A percentile compares a stretch with the other conserved stretches of the same genome.
phyloP scores from a whole-genome alignment of 2,888 invertebrate species.

The Chironomus riparius region DNA sequence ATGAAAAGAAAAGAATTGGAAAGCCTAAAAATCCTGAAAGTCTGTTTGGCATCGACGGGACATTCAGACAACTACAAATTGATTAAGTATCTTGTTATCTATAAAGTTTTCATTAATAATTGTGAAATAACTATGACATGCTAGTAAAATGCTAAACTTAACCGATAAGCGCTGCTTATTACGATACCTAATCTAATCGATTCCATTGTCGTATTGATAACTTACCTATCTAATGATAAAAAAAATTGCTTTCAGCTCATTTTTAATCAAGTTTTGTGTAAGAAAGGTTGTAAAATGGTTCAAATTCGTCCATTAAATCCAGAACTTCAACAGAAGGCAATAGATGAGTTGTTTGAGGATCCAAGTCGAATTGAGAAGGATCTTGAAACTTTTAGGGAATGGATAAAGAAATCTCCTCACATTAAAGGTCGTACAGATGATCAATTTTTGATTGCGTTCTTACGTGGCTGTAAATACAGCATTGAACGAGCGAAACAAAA shows the following conservation, averaged over 20 bases:
- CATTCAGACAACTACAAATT: slow-evolving; percentile 38
- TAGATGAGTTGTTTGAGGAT: slow-evolving; percentile 41
- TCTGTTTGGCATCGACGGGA: slow-evolving; percentile 39
- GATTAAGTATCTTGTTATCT: slow-evolving; percentile 30
- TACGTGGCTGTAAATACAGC: slow-evolving; percentile 45
- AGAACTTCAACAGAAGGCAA: slow-evolving; percentile 33
- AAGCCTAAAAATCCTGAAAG: slow-evolving; percentile 34
- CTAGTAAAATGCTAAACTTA: background rate
- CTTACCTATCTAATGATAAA: background rate
- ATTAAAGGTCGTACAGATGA: slow-evolving; percentile 40
- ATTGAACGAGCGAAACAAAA: slow-evolving; percentile 43
- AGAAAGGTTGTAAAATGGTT: slow-evolving; percentile 6
- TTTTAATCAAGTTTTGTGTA: slow-evolving; percentile 28
- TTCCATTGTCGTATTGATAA: background rate
- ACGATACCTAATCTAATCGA: slow-evolving; percentile 9
- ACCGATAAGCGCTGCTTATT: background rate
- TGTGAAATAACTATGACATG: background rate
- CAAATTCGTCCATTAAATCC: slow-evolving; percentile 3
- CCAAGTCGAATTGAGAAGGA: slow-evolving; percentile 37
- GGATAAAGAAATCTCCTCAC: slow-evolving; percentile 43
- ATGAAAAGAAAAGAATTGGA: slow-evolving; percentile 29
- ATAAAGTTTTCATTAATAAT: background rate
- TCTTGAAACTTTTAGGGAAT: slow-evolving; percentile 39
- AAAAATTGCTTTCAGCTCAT: slow-evolving; percentile 28
- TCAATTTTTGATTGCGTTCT: slow-evolving; percentile 42